Base-by-base conservation (phyloP, 2,113 vertebrate species). In the Antechinus flavipes region DNA sequence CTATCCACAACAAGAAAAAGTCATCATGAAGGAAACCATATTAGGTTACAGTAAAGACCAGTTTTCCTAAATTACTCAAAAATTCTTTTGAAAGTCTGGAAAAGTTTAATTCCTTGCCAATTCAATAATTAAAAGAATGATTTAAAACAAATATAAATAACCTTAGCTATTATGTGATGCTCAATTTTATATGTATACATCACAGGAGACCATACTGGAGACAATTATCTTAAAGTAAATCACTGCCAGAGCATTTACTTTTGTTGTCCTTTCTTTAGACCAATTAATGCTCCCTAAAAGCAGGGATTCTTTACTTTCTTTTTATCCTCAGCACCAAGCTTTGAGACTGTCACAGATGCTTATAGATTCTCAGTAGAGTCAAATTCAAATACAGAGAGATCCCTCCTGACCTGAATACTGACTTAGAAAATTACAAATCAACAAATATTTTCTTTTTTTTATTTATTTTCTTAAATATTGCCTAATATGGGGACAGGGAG, bases 1-100 rank as follows among this genome's bases (percentile, higher is more conserved):
- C 93, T 68, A 52, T 42, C 0, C 95, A n/a, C 22, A 95, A 84
- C 16, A 84, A 47, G 16, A 95, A 93, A n/a, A 93, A 95, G 93
- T 96, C 35, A 90, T 25, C n/a, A 84, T 55, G 91, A 95, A 95
- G 91, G 30, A 95, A 95, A 95, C 91, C 47, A 89, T 91, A 50
- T 97, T 47, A 30, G 91, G 55, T 92, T 61, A 93, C 23, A 94
- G 8, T 0, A 24, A 93, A 95, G 27, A 89, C 53, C 90, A 97
- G 49, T 92, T 93, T 54, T 84, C 3, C 30, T 90, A 30, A 54
- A 35, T 56, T 26, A 54, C 8, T 89, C 10, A 89, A 90, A 84
- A 30, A 94, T 52, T n/a, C 2, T 91, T 46, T 94, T 14, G 89
- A 0, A 94, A 90, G 49, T 91, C 30, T 89, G 35, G 35, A 58